Conservation (phyloP, 2,888 invertebrate genomes). For the Pherbina coryleti region DNA sequence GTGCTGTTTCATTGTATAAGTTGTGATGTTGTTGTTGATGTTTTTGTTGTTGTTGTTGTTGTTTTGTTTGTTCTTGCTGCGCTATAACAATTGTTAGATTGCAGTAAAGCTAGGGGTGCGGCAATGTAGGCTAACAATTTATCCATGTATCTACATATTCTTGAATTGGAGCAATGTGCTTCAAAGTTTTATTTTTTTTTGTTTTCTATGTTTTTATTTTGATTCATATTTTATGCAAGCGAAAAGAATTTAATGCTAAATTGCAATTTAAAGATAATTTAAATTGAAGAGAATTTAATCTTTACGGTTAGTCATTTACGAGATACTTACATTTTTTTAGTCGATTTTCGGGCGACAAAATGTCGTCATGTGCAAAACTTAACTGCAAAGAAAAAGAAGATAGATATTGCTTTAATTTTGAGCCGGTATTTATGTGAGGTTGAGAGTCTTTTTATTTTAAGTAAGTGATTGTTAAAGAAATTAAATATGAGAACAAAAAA, state of each 20-base stretch:
- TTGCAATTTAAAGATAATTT: conserved; percentile 18
- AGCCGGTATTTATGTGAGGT: too few species aligned
- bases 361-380: conserved; percentile 33
- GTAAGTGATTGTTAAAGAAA: too few species aligned
- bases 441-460: not conserved
- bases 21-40: not conserved
- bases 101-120: conserved; percentile 28
- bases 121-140: conserved; percentile 20
- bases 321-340: conserved; percentile 43
- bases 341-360: conserved; percentile 36
- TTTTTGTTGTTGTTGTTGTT: not conserved
- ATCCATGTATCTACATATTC: not conserved
- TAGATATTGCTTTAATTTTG: not conserved
- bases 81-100: not conserved
- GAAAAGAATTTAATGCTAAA: conserved; percentile 1
- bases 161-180: conserved; percentile 6
- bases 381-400: conserved; percentile 37
- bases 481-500: too few species aligned
- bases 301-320: not conserved
- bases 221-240: conserved; percentile 1
- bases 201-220: not conserved
- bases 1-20: not conserved
- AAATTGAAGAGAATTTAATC: not conserved
- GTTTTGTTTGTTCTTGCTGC: not conserved
- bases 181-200: not conserved